Base-by-base conservation (phyloP, 2,113 vertebrate species). In the Cinclus cinclus region DNA sequence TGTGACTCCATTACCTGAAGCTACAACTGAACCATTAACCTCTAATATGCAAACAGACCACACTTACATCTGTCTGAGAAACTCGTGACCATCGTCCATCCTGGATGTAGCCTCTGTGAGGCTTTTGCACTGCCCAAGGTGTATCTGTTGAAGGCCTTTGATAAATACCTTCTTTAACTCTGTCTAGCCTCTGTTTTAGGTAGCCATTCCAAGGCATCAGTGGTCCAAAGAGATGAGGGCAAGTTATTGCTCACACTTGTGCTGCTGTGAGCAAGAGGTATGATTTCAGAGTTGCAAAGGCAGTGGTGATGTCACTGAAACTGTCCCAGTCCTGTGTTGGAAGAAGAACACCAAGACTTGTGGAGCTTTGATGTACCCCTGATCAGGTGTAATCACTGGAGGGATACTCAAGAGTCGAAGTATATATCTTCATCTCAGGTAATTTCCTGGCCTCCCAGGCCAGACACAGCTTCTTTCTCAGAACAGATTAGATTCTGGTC, bases 331-430 rank as follows among this genome's bases (percentile, higher is more conserved):
- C 16, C 53, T 28, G 24, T 28, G 9, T 6, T 79, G n/a, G 28
- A 56, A 90, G 42, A 75, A 37, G 27, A n/a, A n/a, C 6, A 39
- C 13, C 23, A 68, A 75, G 41, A 44, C 7, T 17, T 63, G 33
- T 64, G 67, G 44, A 83, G 18, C 10, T 95, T 79, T 75, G 15
- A 6, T 53, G 28, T 58, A 4, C 52, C 35, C 14, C 30, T n/a
- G 21, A 6, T 22, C 27, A 76, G 19, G 41, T 79, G 25, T 63
- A 64, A 27, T 30, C 5, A 15, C 21, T 37, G 46, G 44, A 60
- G 62, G 7, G 3, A 11, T 17, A 49, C 28, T 28, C 0, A 0
- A 67, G 30, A 83, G 83, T 10, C 1, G 1, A 55, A 47, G 55
- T 23, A 6, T 35, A 7, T 0, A 0, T 47, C 35, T 42, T 87